Evolutionary conservation across 2,113 vertebrate genomes (phyloP), one percentile per base, ranked within the genome.

Genomic region (Taxidea taxus): DNA sequence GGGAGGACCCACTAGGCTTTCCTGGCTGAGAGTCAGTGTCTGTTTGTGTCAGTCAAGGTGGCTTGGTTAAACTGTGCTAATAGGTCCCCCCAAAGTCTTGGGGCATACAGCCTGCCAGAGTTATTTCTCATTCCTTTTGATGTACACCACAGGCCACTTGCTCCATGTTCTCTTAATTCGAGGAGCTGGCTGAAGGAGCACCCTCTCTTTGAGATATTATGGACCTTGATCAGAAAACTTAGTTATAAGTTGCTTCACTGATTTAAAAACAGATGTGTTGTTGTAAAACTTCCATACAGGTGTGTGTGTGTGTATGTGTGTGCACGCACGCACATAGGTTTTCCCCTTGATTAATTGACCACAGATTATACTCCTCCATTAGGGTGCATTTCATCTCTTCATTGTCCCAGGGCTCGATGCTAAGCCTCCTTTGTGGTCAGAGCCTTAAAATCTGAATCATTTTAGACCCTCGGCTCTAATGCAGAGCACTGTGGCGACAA

Each of bases 291-390:
- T 20, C 5, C 25, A 20, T 37, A 27, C 47, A 6, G 25, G 11
- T 23, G 16, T 51, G 62, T 37, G 47, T 68, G 64, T 70, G 64
- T 49, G 60, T 47, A 31, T 66, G 83, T n/a, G 60, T 18, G 58
- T 25, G 23, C 10, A 1, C 13, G 29, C 6, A 3, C 7, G 7
- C 0, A 6, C 6, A 1, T 29, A 20, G 62, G 8, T 44, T 16
- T 49, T 25, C 89, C 82, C 42, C 44, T 51, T 39, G 31, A 37
- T 56, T 58, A 47, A 37, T 5, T 44, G 18, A 31, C 49, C 31
- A 14, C 1, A 18, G 29, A 21, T 21, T 42, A 11, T 56, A 49
- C 47, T 81, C 2, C 18, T n/a, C 1, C 5, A 0, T 20, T 44
- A 18, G 80, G 7, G 68, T 39, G 2, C 31, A 9, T 86, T 91